These are phyloP conservation scores for Idaea dimidiata DNA, from an alignment of 2,888 invertebrate genomes.

Conservation along the genomic window DNA sequence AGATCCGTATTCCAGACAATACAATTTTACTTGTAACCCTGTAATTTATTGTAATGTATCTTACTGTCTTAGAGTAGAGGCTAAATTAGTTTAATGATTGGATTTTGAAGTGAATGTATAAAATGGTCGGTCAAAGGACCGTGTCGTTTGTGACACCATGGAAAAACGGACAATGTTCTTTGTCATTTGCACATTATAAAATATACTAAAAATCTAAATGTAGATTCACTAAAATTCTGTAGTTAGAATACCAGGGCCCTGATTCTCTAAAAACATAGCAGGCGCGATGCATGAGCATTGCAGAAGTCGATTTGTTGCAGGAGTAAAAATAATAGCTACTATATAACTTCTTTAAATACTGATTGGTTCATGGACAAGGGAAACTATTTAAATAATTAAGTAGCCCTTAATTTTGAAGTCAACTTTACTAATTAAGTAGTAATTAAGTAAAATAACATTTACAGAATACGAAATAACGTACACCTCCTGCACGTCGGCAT, in stretches of 20 bases:
- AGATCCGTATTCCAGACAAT: constrained; percentile 49
- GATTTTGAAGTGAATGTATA: constrained; percentile 18
- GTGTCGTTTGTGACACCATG: constrained; percentile 71
- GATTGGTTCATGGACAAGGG: no score
- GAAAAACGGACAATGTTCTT: constrained; percentile 64
- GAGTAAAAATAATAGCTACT: no score
- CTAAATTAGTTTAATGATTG: constrained; percentile 20
- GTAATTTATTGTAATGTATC: neutral
- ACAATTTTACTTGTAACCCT: constrained; percentile 18
- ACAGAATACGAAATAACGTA: no score
- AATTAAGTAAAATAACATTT: no score
- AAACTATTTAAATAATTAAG: no score
- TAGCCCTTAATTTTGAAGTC: no score
- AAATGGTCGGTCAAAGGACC: constrained; percentile 44
- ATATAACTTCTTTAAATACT: no score
- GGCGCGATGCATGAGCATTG: no score
- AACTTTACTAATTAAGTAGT: no score
- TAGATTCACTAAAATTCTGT: constrained; percentile 17
- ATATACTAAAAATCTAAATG: constrained; percentile 47
- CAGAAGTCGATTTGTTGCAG: no score
- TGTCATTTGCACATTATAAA: constrained; percentile 61
- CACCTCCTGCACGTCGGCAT: no score
- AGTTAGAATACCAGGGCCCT: neutral
- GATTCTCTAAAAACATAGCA: no score
- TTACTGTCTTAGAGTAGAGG: constrained; percentile 20